Evolutionary conservation across 1,140 invertebrate species (phyloP).

Genomic region (Frieseomelitta varia): DNA sequence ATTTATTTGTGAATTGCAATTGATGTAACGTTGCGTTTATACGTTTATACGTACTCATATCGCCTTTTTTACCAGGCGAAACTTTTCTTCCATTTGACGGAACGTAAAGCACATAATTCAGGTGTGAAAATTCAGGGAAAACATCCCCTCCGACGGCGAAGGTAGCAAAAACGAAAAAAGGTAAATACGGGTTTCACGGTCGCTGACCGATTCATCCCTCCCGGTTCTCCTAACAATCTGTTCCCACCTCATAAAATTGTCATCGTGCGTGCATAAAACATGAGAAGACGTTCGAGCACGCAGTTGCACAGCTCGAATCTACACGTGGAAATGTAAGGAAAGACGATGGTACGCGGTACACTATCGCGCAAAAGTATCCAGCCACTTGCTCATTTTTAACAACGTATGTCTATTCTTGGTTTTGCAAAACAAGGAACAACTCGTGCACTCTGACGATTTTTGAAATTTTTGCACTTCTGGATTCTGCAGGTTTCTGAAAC

Average conservation of each 20-base stretch:
- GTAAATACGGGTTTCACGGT: conserved; percentile 14
- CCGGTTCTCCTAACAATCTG: conserved; percentile 67
- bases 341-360: not conserved
- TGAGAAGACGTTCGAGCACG: conserved; percentile 69
- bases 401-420: too few species aligned
- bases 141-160: not conserved
- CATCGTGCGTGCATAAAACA: conserved; percentile 79
- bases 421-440: too few species aligned
- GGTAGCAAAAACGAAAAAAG: not conserved
- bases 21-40: too few species aligned
- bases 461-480: too few species aligned
- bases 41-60: too few species aligned
- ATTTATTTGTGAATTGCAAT: too few species aligned
- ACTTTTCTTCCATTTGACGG: not conserved
- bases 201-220: conserved; percentile 32
- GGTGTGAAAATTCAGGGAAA: not conserved
- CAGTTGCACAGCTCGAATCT: conserved; percentile 19
- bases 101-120: not conserved
- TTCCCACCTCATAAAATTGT: conserved; percentile 76
- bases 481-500: too few species aligned
- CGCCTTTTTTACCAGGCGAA: too few species aligned
- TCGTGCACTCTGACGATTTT: too few species aligned
- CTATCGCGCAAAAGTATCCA: not conserved
- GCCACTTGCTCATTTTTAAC: too few species aligned
- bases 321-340: conserved; percentile 43